Percentiles rank a stretch among this genome's conserved stretches.
Conservation (phyloP, 2,113 vertebrate species). For the Aspiorhynchus laticeps region DNA sequence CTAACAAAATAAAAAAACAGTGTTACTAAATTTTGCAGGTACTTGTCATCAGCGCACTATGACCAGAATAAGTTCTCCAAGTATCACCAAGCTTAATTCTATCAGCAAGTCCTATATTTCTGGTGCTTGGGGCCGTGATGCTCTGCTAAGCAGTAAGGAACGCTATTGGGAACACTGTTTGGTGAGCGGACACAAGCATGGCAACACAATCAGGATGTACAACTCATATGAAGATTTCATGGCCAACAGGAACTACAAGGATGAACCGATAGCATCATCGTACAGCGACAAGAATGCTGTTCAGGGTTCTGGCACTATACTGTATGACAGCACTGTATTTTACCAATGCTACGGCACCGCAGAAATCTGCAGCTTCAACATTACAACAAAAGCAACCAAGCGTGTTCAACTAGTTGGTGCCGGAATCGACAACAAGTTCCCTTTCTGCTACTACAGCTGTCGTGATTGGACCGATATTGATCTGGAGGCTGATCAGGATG, state of each 20-base stretch:
- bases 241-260: constrained; percentile 59
- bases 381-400: constrained; percentile 54
- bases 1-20: background rate
- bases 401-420: constrained; percentile 72
- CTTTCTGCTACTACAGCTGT: constrained; percentile 80
- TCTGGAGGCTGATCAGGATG: constrained; percentile 73
- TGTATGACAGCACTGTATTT: constrained; percentile 81
- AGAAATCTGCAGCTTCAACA: constrained; percentile 69
- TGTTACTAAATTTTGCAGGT: background rate
- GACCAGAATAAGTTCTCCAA: constrained; percentile 79
- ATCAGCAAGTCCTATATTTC: constrained; percentile 76
- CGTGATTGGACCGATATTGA: constrained; percentile 75
- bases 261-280: constrained; percentile 49
- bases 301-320: constrained; percentile 78
- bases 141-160: constrained; percentile 54
- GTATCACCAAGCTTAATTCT: constrained; percentile 81
- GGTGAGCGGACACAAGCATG: constrained; percentile 56
- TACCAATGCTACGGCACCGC: constrained; percentile 69
- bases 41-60: constrained; percentile 66
- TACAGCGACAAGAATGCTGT: constrained; percentile 54
- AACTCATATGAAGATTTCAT: constrained; percentile 78
- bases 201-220: constrained; percentile 77
- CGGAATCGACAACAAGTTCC: constrained; percentile 82
- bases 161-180: constrained; percentile 84
- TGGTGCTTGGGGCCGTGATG: constrained; percentile 86